phyloP scores from a whole-genome alignment of 1,140 invertebrate genomes.

The Drosophila nigrodunni region DNA sequence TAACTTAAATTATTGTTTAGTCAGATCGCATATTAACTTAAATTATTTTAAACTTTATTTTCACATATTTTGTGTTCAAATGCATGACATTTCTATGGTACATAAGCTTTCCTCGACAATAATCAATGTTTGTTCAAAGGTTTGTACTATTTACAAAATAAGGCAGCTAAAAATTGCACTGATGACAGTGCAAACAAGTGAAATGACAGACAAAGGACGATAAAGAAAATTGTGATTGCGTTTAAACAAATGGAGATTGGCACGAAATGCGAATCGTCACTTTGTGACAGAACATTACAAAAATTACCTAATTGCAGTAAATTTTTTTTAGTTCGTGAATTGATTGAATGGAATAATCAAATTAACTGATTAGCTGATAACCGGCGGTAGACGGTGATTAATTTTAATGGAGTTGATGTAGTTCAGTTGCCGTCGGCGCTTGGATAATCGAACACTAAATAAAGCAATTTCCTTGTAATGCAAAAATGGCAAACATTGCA shows the following conservation, averaged over 20 bases:
- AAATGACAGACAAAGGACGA: conserved; percentile 53
- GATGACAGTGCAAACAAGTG: conserved; percentile 77
- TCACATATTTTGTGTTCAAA: too few relatives aligned
- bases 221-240: conserved; percentile 50
- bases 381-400: conserved; percentile 37
- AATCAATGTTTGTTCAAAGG: too few relatives aligned
- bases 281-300: conserved; percentile 33
- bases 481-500: conserved; percentile 61
- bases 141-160: conserved; percentile 25
- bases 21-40: too few relatives aligned
- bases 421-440: conserved; percentile 38
- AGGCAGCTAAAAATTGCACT: conserved; percentile 60
- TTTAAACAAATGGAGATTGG: conserved; percentile 47
- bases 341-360: conserved; percentile 73
- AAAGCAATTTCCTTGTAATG: conserved; percentile 71
- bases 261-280: conserved; percentile 50
- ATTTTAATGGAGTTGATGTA: conserved; percentile 19
- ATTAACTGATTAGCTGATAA: conserved; percentile 67
- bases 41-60: too few relatives aligned
- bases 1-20: too few relatives aligned
- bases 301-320: conserved; percentile 54
- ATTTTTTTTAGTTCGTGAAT: background rate
- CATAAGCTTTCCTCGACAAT: too few relatives aligned
- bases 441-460: conserved; percentile 49
- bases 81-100: too few relatives aligned